Evolutionary conservation across 2,113 vertebrate genomes (phyloP), one percentile per base, ranked within the genome.

Genomic region (Grantiella picta): DNA sequence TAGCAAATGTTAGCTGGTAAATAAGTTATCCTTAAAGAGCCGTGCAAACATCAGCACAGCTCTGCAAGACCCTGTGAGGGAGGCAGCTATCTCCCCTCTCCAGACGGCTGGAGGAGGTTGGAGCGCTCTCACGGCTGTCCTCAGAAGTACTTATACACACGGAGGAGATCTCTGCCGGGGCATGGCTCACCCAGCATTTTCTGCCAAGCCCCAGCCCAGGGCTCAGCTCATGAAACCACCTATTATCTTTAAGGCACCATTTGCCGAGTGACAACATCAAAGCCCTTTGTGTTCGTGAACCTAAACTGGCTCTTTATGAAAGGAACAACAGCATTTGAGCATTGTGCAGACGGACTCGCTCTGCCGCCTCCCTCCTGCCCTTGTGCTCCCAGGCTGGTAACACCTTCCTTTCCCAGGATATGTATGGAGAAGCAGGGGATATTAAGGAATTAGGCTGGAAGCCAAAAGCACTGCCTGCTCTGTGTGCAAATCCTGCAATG

Each of bases 181-280:
- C 52, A 77, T 0, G 1, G 49, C 50, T 83, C 0, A 0, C 49
- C 33, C 0, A 0, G 24, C 2, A 0, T 42, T 40, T 72, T 54
- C 71, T 72, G 65, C 40, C 77, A 25, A 8, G 35, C 31, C 52
- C 72, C 82, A 92, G 79, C n/a, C 50, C 44, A 65, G 64, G 33
- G 42, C 45, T 86, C 52, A 49, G 59, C 49, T 52, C 20, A 1
- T 76, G 66, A 77, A 91, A 69, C 24, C 20, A 11, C 78, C 76
- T 42, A n/a, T 84, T 83, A 59, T 66, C 76, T 94, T 35, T 57
- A 53, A 71, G 49, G 40, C n/a, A 76, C 57, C 35, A 36, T 92
- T 90, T 90, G 56, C 60, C 0, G 8, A 89, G 64, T n/a, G 83
- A 66, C 17, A 61, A 22, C 65, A 89, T 94, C 90, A 96, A 96